Conservation (phyloP, 2,888 invertebrate species). For the Diarsia brunnea region DNA sequence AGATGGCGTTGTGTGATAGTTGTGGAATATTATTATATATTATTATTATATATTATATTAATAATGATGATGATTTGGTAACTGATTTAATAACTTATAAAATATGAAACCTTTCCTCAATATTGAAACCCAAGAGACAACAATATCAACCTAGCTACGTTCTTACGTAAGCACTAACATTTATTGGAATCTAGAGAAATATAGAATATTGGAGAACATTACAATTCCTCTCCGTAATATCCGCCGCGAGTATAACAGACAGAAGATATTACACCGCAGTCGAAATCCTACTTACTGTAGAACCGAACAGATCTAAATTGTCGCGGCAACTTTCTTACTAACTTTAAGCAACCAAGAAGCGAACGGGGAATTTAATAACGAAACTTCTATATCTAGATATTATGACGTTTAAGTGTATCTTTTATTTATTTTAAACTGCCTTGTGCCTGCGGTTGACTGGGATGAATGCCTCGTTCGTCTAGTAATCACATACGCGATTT, state of each 20-base stretch:
- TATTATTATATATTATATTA: no score
- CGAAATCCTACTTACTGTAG: constrained; percentile 36
- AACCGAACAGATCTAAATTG: constrained; percentile 37
- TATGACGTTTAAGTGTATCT: neutral
- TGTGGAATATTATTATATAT: no score
- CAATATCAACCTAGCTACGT: neutral
- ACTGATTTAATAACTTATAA: neutral
- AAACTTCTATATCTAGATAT: constrained; percentile 28
- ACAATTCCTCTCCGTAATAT: constrained; percentile 48
- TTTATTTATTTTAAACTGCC: neutral
- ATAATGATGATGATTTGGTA: no score
- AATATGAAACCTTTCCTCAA: neutral
- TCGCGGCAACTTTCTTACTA: constrained; percentile 33
- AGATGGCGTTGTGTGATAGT: no score
- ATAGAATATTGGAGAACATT: constrained; percentile 22
- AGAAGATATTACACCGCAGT: constrained; percentile 46
- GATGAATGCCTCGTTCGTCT: no score
- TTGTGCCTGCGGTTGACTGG: neutral
- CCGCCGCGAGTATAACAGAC: constrained; percentile 19
- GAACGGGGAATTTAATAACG: constrained; percentile 47
- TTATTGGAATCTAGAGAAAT: constrained; percentile 36
- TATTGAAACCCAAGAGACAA: constrained; percentile 3
- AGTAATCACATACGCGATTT: no score
- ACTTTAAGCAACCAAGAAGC: constrained; percentile 17
- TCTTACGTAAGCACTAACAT: constrained; percentile 17